Evolutionary conservation across 2,888 invertebrate species (phyloP).

Genomic region (Drosophila hamatofila): DNA sequence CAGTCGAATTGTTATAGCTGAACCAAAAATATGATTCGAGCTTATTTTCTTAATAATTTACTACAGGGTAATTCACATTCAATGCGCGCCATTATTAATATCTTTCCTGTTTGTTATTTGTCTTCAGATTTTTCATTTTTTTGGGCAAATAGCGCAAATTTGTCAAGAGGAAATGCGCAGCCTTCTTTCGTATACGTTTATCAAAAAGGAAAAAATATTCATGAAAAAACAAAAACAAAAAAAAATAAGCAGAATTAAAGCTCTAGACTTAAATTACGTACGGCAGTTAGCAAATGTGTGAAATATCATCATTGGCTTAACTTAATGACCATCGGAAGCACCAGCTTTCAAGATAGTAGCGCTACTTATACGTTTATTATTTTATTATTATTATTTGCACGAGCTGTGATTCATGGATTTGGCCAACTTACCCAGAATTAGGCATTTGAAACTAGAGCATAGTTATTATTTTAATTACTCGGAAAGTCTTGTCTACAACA

Average conservation of each 20-base stretch:
- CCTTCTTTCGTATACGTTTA: slow-evolving; percentile 24
- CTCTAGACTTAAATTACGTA: slow-evolving; percentile 26
- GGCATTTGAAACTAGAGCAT: slow-evolving; percentile 1
- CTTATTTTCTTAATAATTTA: too few species aligned
- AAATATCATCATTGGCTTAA: slow-evolving; percentile 47
- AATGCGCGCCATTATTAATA: background rate
- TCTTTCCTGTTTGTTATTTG: slow-evolving; percentile 2
- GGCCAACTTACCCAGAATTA: background rate
- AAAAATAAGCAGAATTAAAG: background rate
- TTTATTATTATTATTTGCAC: slow-evolving; percentile 15
- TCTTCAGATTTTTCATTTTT: slow-evolving; percentile 12
- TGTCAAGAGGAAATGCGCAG: slow-evolving; percentile 75
- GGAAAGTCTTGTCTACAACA: slow-evolving; percentile 20
- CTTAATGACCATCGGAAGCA: slow-evolving; percentile 47
- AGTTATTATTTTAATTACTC: background rate
- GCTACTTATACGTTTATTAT: slow-evolving; percentile 13
- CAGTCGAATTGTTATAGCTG: background rate
- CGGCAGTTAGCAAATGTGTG: slow-evolving; percentile 41
- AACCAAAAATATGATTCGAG: background rate
- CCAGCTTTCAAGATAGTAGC: slow-evolving; percentile 6
- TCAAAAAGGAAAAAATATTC: too few species aligned
- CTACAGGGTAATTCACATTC: background rate
- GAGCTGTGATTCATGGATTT: slow-evolving; percentile 17
- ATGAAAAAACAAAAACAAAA: background rate
- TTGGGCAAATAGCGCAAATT: slow-evolving; percentile 67